Evolutionary conservation across 1,140 invertebrate species (phyloP).

Genomic region (Apocrypta bakeri): DNA sequence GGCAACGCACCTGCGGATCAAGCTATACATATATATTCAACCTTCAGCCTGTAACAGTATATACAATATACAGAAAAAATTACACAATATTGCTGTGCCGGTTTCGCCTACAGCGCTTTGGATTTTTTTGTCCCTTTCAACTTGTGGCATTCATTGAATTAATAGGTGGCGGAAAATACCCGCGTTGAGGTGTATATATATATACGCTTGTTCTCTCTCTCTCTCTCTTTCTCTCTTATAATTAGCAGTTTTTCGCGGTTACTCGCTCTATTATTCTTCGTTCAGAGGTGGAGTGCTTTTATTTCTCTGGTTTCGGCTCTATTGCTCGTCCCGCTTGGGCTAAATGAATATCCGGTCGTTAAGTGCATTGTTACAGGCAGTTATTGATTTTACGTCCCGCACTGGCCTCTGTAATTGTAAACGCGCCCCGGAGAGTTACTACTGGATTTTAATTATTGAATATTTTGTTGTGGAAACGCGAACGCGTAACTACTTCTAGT

Average conservation of each 20-base stretch:
- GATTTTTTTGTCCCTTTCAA: not conserved
- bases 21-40: not conserved
- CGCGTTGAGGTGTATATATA: not conserved
- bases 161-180: not conserved
- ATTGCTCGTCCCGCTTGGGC: not conserved
- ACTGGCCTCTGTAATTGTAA: not conserved
- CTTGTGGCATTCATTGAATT: not conserved
- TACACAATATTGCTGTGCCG: not conserved
- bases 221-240: not conserved
- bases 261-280: not conserved
- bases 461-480: slow-evolving; percentile 6
- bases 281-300: not conserved
- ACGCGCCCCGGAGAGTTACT: not conserved
- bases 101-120: not conserved
- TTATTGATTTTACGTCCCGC: slow-evolving; percentile 9
- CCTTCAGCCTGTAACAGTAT: too few relatives aligned
- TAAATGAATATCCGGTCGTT: not conserved
- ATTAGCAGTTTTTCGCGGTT: not conserved
- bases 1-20: not conserved
- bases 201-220: too few relatives aligned
- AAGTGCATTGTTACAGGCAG: not conserved
- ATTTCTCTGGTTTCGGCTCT: not conserved
- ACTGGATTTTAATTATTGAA: slow-evolving; percentile 14
- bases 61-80: not conserved
- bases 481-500: not conserved